Base-by-base conservation (phyloP, 2,888 invertebrate species). In the Bugulina stolonifera region DNA sequence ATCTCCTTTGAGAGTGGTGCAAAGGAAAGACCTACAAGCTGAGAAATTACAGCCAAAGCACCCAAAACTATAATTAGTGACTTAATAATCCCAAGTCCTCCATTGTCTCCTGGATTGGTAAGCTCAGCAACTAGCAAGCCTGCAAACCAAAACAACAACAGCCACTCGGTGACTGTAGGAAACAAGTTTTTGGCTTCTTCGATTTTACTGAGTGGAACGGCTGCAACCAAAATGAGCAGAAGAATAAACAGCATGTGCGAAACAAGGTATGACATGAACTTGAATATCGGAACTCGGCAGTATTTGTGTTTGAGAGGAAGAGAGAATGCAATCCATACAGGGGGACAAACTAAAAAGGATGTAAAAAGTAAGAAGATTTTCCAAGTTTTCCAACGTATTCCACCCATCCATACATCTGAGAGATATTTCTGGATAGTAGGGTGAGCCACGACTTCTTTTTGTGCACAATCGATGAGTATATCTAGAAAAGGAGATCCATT, bases 191-290 rank as follows among this genome's bases (percentile, higher is more conserved):
- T 77, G 1, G 83, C 82, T 72, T 82, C 76, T 77, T 81, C 85
- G 54, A 86, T 80, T 1, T 83, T 83, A 18, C 78, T 74, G 32
- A 83, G 75, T 0, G 86, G 86, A 69, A 78, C 79, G 23, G 85
- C 85, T 14, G 83, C 82, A 43, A 93, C 93, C 79, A 97, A 88
- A 78, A 93, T 89, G 78, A 98, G 89, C 80, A 98, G 90, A 76
- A 93, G 86, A 91, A 98, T 96, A 78, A 99, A 90, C 86, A 97
- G 97, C 80, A 99, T 91, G 86, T 99, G 99, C 5, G 98, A 97
- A 32, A 98, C 97, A 79, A 99, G 89, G 86, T 99, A 98, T 64
- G 97, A 96, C 93, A 98, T 97, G 87, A 99, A 99, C 87, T 99
- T 99, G 82, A 99, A 96, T 82, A 99, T 97, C 73, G 99, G 99